These are phyloP conservation scores for Pachyramphus minor DNA, from an alignment of 2,113 vertebrate species.

Conservation along the genomic window DNA sequence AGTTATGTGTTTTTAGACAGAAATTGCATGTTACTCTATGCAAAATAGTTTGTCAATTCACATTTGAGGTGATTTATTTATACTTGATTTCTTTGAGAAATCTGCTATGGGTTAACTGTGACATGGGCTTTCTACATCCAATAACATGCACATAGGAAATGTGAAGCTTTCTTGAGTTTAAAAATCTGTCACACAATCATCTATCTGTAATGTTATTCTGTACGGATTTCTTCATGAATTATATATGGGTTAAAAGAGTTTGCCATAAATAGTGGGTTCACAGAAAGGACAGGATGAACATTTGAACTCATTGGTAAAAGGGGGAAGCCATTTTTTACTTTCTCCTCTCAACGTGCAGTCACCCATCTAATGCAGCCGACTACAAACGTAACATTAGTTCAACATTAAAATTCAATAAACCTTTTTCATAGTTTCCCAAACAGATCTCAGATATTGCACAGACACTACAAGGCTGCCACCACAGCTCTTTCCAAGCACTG, in stretches of 20 bases:
- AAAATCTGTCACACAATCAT: slow-evolving; percentile 62
- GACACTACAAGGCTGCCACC: background rate
- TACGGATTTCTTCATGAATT: slow-evolving; percentile 75
- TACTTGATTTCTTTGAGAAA: background rate
- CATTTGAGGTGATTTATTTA: background rate
- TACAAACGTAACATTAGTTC: slow-evolving; percentile 63
- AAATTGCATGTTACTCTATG: background rate
- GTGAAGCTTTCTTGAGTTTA: slow-evolving; percentile 49
- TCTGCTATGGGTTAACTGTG: background rate
- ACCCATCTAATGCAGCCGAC: slow-evolving; percentile 45
- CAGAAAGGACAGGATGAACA: slow-evolving; percentile 77
- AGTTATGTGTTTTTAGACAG: background rate
- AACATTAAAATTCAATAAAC: slow-evolving; percentile 71
- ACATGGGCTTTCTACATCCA: background rate
- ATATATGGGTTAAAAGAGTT: slow-evolving; percentile 80
- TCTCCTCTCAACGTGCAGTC: slow-evolving; percentile 61
- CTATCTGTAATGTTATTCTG: slow-evolving; percentile 67
- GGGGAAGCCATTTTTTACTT: slow-evolving; percentile 55
- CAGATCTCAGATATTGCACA: slow-evolving; percentile 27
- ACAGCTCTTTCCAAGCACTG: background rate
- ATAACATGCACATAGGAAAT: background rate
- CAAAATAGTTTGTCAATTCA: background rate
- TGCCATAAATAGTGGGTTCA: slow-evolving; percentile 77
- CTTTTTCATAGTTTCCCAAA: slow-evolving; percentile 40
- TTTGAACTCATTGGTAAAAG: slow-evolving; percentile 70